These are phyloP conservation scores for Scolanthus callimorphus DNA, from an alignment of 92 coral and sea anemone species.

Conservation along the genomic window DNA sequence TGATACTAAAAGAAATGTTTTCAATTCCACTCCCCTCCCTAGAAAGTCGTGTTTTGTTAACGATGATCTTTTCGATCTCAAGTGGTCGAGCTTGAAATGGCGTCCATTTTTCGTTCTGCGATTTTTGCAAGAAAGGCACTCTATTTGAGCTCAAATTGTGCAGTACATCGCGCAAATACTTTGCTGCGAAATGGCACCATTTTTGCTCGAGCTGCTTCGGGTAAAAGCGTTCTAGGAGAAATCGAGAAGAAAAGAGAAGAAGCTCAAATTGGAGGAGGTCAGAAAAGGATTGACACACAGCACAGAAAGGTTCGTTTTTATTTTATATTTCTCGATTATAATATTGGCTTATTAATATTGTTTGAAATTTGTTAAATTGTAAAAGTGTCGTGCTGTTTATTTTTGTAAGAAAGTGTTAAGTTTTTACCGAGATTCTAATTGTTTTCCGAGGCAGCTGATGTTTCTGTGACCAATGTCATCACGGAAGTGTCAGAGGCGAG, in stretches of 20 bases:
- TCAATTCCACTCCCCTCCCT: neutral
- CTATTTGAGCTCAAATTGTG: constrained; percentile 21
- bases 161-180: constrained; percentile 11
- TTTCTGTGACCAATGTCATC: no score
- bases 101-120: constrained; percentile 45
- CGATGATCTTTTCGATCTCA: no score
- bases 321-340: neutral
- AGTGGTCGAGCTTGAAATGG: no score
- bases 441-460: no score
- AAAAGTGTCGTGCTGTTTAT: no score
- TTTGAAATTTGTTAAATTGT: no score
- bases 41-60: no score
- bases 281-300: constrained; percentile 89
- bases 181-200: constrained; percentile 40
- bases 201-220: constrained; percentile 63
- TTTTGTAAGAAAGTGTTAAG: no score
- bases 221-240: constrained; percentile 71
- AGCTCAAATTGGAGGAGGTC: constrained; percentile 91
- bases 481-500: no score
- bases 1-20: no score
- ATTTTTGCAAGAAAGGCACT: constrained; percentile 27
- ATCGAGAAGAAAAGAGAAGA: constrained; percentile 78
- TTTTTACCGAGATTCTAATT: no score
- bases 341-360: no score
- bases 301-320: constrained; percentile 63